These are phyloP conservation scores for Chaenocephalus aceratus DNA, from an alignment of 2,113 vertebrate species.

Conservation along the genomic window DNA sequence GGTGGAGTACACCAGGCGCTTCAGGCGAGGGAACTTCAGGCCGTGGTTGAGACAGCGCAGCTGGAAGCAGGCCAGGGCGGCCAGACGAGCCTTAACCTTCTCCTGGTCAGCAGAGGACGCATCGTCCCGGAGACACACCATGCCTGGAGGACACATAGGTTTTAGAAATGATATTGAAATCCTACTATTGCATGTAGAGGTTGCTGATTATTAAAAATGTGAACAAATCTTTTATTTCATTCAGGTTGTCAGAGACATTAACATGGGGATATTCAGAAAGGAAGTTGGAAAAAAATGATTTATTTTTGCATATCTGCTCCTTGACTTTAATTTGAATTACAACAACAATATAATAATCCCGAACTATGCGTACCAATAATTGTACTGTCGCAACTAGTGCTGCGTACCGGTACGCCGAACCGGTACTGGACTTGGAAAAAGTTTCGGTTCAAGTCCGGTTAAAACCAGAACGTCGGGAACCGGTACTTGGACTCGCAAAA, in stretches of 20 bases:
- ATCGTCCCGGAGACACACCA: conserved; percentile 83
- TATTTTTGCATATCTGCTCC: background rate
- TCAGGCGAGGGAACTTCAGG: conserved; percentile 88
- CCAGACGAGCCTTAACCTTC: conserved; percentile 75
- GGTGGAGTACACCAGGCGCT: conserved; percentile 92
- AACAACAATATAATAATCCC: too few species aligned
- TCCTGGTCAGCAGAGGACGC: conserved; percentile 56
- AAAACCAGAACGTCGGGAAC: too few species aligned
- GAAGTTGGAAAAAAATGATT: background rate
- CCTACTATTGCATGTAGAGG: background rate
- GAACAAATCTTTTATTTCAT: background rate
- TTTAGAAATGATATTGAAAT: background rate
- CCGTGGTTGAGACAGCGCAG: conserved; percentile 86
- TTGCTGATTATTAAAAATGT: background rate
- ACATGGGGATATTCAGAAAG: background rate
- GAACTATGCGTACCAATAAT: background rate
- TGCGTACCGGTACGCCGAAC: too few species aligned
- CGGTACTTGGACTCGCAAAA: too few species aligned
- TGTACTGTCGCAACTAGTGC: background rate
- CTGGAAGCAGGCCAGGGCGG: conserved; percentile 90
- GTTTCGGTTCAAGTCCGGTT: too few species aligned
- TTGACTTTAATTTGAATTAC: background rate
- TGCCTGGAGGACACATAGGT: conserved; percentile 81
- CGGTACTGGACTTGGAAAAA: too few species aligned
- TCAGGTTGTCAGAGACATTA: background rate